A percentile compares a stretch with the other conserved stretches of the same genome.
Conservation (phyloP, 2,797 vertebrate genomes). For the Alfaro cultratus region DNA sequence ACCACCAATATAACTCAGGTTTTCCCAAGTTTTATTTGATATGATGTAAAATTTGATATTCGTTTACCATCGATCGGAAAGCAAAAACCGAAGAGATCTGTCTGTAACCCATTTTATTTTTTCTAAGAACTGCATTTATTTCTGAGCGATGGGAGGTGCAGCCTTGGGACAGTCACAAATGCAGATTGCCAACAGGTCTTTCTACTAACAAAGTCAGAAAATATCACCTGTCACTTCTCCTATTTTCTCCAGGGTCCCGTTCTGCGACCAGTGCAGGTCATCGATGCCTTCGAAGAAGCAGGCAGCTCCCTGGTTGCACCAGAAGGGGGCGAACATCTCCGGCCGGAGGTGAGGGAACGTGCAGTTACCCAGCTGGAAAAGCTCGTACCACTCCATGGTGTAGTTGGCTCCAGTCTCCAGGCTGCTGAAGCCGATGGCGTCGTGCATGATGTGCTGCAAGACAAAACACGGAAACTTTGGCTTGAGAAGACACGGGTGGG, state of each 20-base stretch:
- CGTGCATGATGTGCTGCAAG: slow-evolving; percentile 95
- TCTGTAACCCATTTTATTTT: neutral
- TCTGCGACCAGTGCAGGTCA: slow-evolving; percentile 93
- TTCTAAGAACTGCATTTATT: neutral
- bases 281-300: slow-evolving; percentile 96
- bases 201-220: neutral
- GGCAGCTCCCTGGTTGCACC: slow-evolving; percentile 98
- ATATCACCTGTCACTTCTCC: slow-evolving; percentile 81
- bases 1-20: neutral
- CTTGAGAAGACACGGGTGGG: neutral
- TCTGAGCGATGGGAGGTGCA: neutral
- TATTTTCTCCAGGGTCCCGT: slow-evolving; percentile 91
- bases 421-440: slow-evolving; percentile 95
- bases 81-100: neutral
- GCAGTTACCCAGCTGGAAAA: slow-evolving; percentile 98
- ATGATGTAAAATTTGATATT: neutral
- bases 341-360: slow-evolving; percentile 93
- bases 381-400: slow-evolving; percentile 98
- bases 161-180: neutral
- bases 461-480: neutral
- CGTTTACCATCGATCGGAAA: neutral
- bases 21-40: neutral
- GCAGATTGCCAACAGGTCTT: neutral
- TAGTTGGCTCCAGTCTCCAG: slow-evolving; percentile 86
- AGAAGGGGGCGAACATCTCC: slow-evolving; percentile 85